A percentile compares a stretch with the other conserved stretches of the same genome.
phyloP scores from a whole-genome alignment of 1,140 invertebrate genomes.

The Aphelinus certus region DNA sequence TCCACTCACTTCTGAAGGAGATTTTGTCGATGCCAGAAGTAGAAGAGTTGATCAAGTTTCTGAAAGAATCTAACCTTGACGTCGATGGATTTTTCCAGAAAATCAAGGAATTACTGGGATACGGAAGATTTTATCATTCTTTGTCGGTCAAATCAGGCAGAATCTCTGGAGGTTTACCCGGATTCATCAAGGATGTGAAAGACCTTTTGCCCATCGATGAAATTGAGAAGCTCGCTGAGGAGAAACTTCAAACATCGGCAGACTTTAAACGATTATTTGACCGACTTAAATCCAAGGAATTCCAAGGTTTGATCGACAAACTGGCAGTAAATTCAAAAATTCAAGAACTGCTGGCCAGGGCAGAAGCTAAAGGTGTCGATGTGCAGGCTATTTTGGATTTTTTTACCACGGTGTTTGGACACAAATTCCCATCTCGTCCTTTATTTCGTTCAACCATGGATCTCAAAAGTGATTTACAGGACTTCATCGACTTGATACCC shows the following conservation, averaged over 20 bases:
- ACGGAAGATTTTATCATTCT: constrained; percentile 22
- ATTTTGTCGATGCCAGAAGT: constrained; percentile 42
- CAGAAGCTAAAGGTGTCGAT: no score
- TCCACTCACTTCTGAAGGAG: constrained; percentile 36
- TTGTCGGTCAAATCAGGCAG: not conserved
- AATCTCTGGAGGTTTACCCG: constrained; percentile 40
- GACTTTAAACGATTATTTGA: constrained; percentile 44
- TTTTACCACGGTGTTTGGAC: no score
- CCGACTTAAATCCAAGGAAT: constrained; percentile 35
- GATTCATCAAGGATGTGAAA: constrained; percentile 44
- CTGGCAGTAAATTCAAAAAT: constrained; percentile 32
- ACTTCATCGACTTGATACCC: constrained; percentile 43
- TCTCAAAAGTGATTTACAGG: constrained; percentile 11
- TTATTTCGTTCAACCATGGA: no score
- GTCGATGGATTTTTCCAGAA: constrained; percentile 42
- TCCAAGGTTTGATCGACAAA: constrained; percentile 30
- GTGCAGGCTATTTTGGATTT: no score
- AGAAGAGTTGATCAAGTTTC: constrained; percentile 37
- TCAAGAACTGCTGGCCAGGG: not conserved
- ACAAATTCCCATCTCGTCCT: no score
- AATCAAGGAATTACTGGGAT: constrained; percentile 43
- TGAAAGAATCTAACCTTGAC: constrained; percentile 33
- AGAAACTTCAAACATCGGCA: constrained; percentile 45
- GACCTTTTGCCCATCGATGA: constrained; percentile 43
- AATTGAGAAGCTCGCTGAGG: constrained; percentile 42